Percentiles rank a stretch among this genome's conserved stretches.
Conservation (phyloP, 2,797 vertebrate species). For the Tachyglossus aculeatus region DNA sequence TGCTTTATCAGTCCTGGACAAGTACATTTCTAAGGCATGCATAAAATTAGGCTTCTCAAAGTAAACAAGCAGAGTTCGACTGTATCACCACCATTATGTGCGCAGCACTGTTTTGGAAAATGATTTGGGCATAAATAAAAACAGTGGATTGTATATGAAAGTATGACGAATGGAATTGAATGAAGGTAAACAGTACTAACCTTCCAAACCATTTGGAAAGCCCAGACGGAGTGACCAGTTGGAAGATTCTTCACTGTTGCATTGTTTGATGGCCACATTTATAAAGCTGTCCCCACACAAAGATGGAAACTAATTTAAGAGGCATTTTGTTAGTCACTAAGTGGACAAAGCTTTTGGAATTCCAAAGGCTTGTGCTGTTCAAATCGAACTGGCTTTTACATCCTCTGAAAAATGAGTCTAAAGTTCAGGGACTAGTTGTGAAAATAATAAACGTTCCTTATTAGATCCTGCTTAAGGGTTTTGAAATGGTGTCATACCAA, state of each 20-base stretch:
- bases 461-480: too few relatives aligned
- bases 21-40: slow-evolving; percentile 70
- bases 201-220: slow-evolving; percentile 19
- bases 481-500: too few relatives aligned
- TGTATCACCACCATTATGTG: slow-evolving; percentile 57
- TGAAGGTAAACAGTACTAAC: slow-evolving; percentile 43
- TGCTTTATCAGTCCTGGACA: slow-evolving; percentile 68
- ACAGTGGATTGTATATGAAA: slow-evolving; percentile 66
- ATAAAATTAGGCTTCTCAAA: slow-evolving; percentile 63
- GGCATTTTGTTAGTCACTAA: background rate
- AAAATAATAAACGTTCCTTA: too few relatives aligned
- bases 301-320: background rate
- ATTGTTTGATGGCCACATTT: background rate
- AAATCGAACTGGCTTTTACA: background rate
- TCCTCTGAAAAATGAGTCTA: background rate
- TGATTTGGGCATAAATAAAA: slow-evolving; percentile 74
- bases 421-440: too few relatives aligned
- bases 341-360: slow-evolving; percentile 1
- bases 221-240: background rate
- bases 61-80: slow-evolving; percentile 73
- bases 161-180: slow-evolving; percentile 60
- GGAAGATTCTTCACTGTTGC: background rate
- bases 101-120: slow-evolving; percentile 76
- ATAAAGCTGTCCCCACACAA: background rate
- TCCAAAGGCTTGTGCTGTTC: background rate